Evolutionary conservation across 2,888 invertebrate species (phyloP).

Genomic region (Brenthis daphne): DNA sequence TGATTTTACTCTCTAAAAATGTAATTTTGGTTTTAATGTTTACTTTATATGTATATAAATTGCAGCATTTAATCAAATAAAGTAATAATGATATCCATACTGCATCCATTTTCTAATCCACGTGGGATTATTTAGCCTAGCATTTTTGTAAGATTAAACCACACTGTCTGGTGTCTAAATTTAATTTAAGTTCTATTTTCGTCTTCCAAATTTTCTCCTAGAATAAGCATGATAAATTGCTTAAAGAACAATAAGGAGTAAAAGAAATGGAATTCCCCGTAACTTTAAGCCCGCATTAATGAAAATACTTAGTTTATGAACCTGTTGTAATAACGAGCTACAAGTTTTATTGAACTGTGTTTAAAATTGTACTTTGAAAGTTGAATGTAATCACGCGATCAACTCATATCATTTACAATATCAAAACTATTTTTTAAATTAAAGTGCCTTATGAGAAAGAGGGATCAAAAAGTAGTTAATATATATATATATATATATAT

Average conservation of each 20-base stretch:
- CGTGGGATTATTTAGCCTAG: too few species aligned
- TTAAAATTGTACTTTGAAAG: not conserved
- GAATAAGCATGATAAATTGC: not conserved
- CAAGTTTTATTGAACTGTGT: not conserved
- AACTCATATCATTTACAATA: not conserved
- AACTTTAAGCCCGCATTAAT: not conserved
- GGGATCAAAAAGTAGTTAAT: not conserved
- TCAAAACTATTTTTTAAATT: not conserved
- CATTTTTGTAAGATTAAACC: too few species aligned
- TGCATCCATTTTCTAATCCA: too few species aligned
- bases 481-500: not conserved
- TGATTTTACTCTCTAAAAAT: too few species aligned
- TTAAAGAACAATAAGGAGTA: not conserved
- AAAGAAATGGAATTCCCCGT: not conserved
- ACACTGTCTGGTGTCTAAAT: not conserved
- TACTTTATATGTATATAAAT: too few species aligned
- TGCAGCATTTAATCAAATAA: too few species aligned
- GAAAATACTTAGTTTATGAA: conserved; percentile 2
- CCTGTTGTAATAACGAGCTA: conserved; percentile 3
- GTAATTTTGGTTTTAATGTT: too few species aligned
- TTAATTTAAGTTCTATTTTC: not conserved
- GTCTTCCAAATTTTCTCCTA: not conserved
- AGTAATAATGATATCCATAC: too few species aligned
- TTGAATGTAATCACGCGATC: not conserved
- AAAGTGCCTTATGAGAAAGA: not conserved